These are phyloP conservation scores for Mola mola DNA, from an alignment of 2,113 vertebrate species.

Conservation along the genomic window DNA sequence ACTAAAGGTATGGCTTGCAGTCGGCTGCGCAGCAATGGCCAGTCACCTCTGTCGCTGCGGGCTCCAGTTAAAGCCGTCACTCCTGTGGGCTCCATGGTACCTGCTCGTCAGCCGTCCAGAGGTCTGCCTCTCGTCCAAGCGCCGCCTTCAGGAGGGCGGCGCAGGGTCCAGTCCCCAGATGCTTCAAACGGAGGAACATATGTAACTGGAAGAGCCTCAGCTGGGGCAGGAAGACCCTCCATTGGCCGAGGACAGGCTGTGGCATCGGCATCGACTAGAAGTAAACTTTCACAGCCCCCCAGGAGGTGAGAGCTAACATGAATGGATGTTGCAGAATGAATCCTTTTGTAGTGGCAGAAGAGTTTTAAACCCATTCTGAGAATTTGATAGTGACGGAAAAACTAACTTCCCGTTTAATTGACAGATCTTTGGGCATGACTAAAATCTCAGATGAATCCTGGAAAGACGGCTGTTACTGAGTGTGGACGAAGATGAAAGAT, in stretches of 20 bases:
- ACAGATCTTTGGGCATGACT: conserved; percentile 83
- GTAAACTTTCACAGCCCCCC: conserved; percentile 79
- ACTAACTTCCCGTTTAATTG: conserved; percentile 14
- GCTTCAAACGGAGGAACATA: conserved; percentile 68
- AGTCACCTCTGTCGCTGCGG: conserved; percentile 81
- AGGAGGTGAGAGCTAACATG: conserved; percentile 79
- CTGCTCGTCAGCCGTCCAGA: conserved; percentile 79
- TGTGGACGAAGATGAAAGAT: conserved; percentile 40
- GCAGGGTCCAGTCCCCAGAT: conserved; percentile 79
- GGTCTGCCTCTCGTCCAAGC: conserved; percentile 75
- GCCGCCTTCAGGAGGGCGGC: conserved; percentile 34
- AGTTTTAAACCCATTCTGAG: too few species aligned
- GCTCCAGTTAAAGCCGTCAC: conserved; percentile 83
- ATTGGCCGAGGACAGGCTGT: conserved; percentile 69
- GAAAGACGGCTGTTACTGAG: conserved; percentile 93
- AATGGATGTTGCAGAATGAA: not conserved
- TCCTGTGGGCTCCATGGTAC: conserved; percentile 77
- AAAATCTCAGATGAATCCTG: conserved; percentile 88
- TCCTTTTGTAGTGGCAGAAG: too few species aligned
- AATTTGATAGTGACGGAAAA: conserved; percentile 4
- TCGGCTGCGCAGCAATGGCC: conserved; percentile 82
- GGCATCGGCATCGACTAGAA: conserved; percentile 71
- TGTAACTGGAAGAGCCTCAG: conserved; percentile 54
- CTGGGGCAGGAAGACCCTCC: conserved; percentile 62
- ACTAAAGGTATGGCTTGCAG: conserved; percentile 81